Evolutionary conservation across 2,888 invertebrate species (phyloP).

Genomic region (Elmis aenea): DNA sequence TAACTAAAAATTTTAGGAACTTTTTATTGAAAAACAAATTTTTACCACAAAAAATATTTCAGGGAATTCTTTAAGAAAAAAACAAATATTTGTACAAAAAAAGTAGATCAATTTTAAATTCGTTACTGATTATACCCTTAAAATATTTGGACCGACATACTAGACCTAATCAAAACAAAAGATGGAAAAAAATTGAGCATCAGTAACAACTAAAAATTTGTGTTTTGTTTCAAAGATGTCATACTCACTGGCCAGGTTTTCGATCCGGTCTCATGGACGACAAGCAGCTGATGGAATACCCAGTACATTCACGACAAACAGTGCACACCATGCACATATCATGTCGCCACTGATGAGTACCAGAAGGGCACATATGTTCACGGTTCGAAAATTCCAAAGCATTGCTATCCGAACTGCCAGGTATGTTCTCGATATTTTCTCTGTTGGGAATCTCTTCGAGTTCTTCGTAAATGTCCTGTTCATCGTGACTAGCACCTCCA

Average conservation of each 20-base stretch:
- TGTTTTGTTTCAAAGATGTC: no score
- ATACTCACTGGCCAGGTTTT: constrained; percentile 83
- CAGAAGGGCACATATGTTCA: constrained; percentile 55
- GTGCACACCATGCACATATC: constrained; percentile 87
- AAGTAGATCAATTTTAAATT: no score
- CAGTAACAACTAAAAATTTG: no score
- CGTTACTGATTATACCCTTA: no score
- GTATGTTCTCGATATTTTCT: constrained; percentile 53
- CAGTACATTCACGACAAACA: constrained; percentile 89
- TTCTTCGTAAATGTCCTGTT: constrained; percentile 52
- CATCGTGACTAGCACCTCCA: constrained; percentile 45
- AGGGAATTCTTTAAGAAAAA: no score
- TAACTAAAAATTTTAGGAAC: no score
- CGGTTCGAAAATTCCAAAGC: constrained; percentile 17
- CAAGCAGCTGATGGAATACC: constrained; percentile 80
- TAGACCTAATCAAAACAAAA: no score
- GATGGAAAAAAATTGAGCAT: no score
- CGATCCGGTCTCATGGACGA: constrained; percentile 68
- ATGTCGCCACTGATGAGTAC: constrained; percentile 73
- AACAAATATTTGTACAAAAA: no score
- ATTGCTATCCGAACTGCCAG: constrained; percentile 43
- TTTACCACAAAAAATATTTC: no score
- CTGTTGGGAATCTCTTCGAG: constrained; percentile 48
- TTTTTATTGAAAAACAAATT: no score
- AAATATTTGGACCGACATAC: no score